Percentiles rank a stretch among this genome's conserved stretches.
These are phyloP conservation scores for Apotomis capreana DNA, from an alignment of 2,888 invertebrate genomes.

Conservation along the genomic window DNA sequence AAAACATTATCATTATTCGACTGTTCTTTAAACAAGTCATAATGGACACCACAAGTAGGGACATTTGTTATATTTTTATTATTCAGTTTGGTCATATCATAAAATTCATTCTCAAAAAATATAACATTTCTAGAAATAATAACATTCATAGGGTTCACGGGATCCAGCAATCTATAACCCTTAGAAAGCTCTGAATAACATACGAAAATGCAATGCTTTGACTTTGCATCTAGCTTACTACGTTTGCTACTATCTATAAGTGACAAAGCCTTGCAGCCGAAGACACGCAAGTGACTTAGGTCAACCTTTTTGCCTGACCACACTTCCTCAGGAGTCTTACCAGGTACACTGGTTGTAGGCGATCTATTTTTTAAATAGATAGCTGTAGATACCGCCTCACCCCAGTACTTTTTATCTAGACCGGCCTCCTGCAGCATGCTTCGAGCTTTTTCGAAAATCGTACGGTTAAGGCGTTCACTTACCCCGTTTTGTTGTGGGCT, in stretches of 20 bases:
- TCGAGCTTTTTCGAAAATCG: not conserved
- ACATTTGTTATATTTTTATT: no score
- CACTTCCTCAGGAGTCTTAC: not conserved
- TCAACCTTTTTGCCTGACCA: not conserved
- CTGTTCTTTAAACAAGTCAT: no score
- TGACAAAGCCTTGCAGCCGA: no score
- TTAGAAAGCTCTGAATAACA: no score
- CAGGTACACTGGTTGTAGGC: not conserved
- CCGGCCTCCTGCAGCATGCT: not conserved
- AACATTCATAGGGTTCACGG: not conserved
- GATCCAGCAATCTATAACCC: no score
- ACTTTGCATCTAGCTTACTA: no score
- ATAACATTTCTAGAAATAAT: not conserved
- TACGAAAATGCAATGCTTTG: no score
- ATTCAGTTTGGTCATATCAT: not conserved
- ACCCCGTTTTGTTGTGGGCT: not conserved
- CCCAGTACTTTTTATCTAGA: not conserved
- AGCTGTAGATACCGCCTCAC: not conserved
- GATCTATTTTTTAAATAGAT: not conserved
- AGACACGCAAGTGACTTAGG: no score
- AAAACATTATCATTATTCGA: no score
- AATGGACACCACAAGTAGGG: no score
- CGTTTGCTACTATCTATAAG: no score
- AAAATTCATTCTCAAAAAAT: constrained; percentile 10
- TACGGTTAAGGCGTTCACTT: not conserved